Evolutionary conservation across 1,140 invertebrate species (phyloP).

Genomic region (Ctenoplectra terminalis): DNA sequence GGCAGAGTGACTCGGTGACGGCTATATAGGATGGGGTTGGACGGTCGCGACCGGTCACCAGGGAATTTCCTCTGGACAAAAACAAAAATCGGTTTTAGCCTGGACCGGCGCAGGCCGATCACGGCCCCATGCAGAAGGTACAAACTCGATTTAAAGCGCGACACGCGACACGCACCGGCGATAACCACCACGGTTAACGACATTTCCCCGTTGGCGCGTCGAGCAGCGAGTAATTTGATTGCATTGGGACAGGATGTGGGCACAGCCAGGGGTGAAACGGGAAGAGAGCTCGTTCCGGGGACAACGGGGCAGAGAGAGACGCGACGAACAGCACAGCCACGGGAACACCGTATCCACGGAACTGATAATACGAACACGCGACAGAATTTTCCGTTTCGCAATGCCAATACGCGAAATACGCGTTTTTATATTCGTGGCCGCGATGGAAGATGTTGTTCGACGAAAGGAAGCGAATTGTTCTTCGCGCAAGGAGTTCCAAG

Average conservation of each 20-base stretch:
- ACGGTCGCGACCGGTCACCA: conserved; percentile 4
- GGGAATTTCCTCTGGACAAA: conserved; percentile 56
- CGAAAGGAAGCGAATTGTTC: background rate
- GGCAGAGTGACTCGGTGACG: conserved; percentile 19
- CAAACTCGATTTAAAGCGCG: conserved; percentile 80
- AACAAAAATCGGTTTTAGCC: conserved; percentile 65
- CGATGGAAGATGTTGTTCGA: conserved; percentile 32
- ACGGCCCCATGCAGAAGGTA: conserved; percentile 66
- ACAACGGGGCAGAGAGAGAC: conserved; percentile 17
- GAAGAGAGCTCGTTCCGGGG: background rate
- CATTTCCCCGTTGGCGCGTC: conserved; percentile 79
- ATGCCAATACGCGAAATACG: background rate
- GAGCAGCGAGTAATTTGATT: conserved; percentile 80
- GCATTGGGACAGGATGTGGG: conserved; percentile 68
- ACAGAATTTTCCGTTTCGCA: conserved; percentile 64
- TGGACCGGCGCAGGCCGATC: conserved; percentile 40
- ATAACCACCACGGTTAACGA: conserved; percentile 80
- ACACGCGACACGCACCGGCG: conserved; percentile 79
- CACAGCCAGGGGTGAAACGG: conserved; percentile 21
- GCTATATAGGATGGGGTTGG: background rate
- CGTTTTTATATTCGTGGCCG: background rate
- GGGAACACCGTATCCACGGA: conserved; percentile 43
- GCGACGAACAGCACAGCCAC: conserved; percentile 2
- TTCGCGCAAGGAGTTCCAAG: background rate
- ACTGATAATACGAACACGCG: conserved; percentile 64